Conservation (phyloP, 2,113 vertebrate species). For the Peromyscus maniculatus region DNA sequence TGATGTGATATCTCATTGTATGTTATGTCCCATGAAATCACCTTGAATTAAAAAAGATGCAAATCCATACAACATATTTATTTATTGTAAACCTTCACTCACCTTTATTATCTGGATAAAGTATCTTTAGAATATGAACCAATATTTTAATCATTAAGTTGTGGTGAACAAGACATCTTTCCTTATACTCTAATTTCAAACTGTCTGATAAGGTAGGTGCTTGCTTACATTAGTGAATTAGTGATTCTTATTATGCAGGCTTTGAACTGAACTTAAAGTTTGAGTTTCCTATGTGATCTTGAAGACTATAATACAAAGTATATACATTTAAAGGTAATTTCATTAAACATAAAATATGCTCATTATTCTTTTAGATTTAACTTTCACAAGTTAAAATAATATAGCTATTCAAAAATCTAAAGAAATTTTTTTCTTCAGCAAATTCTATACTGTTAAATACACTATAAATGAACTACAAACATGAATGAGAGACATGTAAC, state of each 20-base stretch:
- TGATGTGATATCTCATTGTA: background rate
- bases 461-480: slow-evolving; percentile 47
- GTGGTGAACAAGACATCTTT: accelerated
- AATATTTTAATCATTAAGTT: slow-evolving; percentile 31
- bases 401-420: background rate
- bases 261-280: background rate
- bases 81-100: background rate
- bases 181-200: background rate
- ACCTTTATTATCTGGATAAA: background rate
- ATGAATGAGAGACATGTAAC: background rate
- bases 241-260: background rate
- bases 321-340: background rate
- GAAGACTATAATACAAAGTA: background rate
- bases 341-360: background rate
- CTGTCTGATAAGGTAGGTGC: background rate
- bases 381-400: background rate
- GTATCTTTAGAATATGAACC: background rate
- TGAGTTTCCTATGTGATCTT: background rate
- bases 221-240: background rate
- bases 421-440: background rate
- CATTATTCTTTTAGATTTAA: slow-evolving; percentile 9
- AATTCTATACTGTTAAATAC: background rate
- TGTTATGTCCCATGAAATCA: background rate
- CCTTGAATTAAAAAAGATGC: background rate
- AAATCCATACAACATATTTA: background rate